Base-by-base conservation (phyloP, 2,797 vertebrate species). In the Sternarchorhynchus goeldii region DNA sequence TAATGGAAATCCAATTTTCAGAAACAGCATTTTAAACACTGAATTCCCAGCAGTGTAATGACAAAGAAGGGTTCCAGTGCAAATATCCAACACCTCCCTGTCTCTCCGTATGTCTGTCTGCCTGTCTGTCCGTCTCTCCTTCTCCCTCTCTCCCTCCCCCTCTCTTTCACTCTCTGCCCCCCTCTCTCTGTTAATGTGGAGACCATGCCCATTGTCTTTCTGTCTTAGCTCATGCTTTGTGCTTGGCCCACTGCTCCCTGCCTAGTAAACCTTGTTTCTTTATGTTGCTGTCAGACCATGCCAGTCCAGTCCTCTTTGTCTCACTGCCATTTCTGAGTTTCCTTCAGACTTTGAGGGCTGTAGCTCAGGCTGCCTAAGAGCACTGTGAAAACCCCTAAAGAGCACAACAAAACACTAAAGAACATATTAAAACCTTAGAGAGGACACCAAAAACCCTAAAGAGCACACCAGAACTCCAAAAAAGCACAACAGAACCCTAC, bases 1-100 rank as follows among this genome's bases (percentile, higher is more conserved):
- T 87, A 91, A 89, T 91, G 87, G 88, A 90, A 92, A 92, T 89
- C 87, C 86, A 88, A 87, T 91, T 92, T 91, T 84, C 71, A 36
- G 50, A 81, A 79, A 76, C 63, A 85, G 79, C 81, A 84, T 88
- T 91, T 90, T 89, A 89, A 89, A 86, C 84, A 81, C 82, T 56
- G 34, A 76, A 81, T 60, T 74, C 80, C 79, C 78, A 31, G 68
- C 70, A 81, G 76, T 79, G 59, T 85, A 70, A 88, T 89, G 83
- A 86, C 87, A 18, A 17, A 39, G 10, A 64, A 36, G 53, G 29
- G 20, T 59, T 55, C 36, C 20, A n/a, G 55, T 71, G 59, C 45
- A 71, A 58, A 45, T 62, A 70, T 71, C 59, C 63, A 50, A 58
- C 60, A 69, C 63, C 16, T 50, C 31, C 32, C 65, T 34, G 29